Percentiles rank a stretch among this genome's conserved stretches.
Evolutionary conservation across 2,797 vertebrate genomes (phyloP).

Genomic region (Cichlasoma orientale): DNA sequence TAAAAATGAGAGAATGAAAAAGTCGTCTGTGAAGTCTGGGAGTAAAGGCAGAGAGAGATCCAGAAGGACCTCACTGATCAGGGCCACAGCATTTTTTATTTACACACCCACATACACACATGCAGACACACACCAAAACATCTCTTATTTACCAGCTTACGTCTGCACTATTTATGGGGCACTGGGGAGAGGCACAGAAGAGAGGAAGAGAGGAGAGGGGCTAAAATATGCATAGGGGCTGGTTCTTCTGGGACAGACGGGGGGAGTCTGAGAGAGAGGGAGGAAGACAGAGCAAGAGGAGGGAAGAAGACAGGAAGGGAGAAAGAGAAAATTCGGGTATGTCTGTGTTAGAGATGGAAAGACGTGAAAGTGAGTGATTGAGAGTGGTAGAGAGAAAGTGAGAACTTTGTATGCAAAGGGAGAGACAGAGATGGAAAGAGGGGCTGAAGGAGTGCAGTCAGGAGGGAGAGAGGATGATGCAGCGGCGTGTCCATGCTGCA

Average conservation of each 20-base stretch:
- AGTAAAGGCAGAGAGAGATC: slow-evolving; percentile 76
- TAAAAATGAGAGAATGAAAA: slow-evolving; percentile 34
- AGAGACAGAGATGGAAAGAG: slow-evolving; percentile 27
- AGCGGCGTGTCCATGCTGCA: slow-evolving; percentile 62
- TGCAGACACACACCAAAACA: slow-evolving; percentile 71
- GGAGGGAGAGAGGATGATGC: slow-evolving; percentile 69
- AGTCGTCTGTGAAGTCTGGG: slow-evolving; percentile 57
- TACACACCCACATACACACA: slow-evolving; percentile 56
- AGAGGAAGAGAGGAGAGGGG: slow-evolving; percentile 81
- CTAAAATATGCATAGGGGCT: slow-evolving; percentile 87
- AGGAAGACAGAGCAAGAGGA: slow-evolving; percentile 18
- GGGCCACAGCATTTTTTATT: slow-evolving; percentile 80
- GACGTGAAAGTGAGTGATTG: slow-evolving; percentile 34
- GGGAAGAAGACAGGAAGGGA: slow-evolving; percentile 33
- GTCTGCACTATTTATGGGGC: slow-evolving; percentile 87
- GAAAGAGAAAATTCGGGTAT: slow-evolving; percentile 23
- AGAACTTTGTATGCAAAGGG: slow-evolving; percentile 42
- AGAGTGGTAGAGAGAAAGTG: slow-evolving; percentile 6
- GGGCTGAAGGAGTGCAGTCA: slow-evolving; percentile 52
- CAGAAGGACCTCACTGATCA: slow-evolving; percentile 81
- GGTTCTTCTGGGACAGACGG: slow-evolving; percentile 76
- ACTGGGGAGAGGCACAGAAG: slow-evolving; percentile 80
- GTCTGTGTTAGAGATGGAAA: slow-evolving; percentile 33
- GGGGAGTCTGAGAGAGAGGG: slow-evolving; percentile 56
- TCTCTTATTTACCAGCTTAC: slow-evolving; percentile 87